Conservation (phyloP, 2,797 vertebrate species). For the Aeoliscus strigatus region DNA sequence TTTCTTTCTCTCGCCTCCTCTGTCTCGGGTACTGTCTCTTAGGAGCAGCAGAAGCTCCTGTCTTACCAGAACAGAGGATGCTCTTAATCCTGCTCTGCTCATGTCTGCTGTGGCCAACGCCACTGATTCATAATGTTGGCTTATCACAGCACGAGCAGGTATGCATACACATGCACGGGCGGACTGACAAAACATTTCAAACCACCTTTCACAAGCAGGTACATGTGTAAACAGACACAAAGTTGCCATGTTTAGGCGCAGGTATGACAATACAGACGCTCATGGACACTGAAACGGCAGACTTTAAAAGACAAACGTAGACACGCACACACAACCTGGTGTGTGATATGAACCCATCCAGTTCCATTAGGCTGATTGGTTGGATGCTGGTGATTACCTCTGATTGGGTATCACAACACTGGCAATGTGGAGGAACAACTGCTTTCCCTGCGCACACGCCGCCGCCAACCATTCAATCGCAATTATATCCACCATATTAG, state of each 20-base stretch:
- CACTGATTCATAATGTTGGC: constrained; percentile 44
- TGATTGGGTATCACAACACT: constrained; percentile 73
- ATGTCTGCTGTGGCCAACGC: constrained; percentile 46
- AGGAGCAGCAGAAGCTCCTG: constrained; percentile 44
- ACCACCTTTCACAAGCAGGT: constrained; percentile 1
- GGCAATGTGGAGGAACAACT: constrained; percentile 62
- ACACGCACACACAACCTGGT: constrained; percentile 40
- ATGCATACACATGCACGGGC: constrained; percentile 9
- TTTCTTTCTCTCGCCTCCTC: constrained; percentile 27
- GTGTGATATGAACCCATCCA: constrained; percentile 64
- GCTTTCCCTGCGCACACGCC: constrained; percentile 42
- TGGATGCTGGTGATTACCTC: constrained; percentile 56
- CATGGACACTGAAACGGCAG: neutral
- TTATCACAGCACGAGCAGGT: constrained; percentile 19
- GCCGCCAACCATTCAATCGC: constrained; percentile 66
- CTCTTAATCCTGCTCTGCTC: constrained; percentile 64
- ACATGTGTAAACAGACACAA: constrained; percentile 2
- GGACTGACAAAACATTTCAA: neutral
- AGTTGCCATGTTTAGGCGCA: neutral
- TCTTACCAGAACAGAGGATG: constrained; percentile 58
- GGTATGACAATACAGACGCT: neutral
- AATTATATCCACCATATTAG: constrained; percentile 75
- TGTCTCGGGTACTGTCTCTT: too few relatives aligned
- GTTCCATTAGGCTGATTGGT: constrained; percentile 59
- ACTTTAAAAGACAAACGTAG: neutral